Percentiles rank a stretch among this genome's conserved stretches.
Conservation (phyloP, 2,797 vertebrate genomes). For the Gymnodraco acuticeps region DNA sequence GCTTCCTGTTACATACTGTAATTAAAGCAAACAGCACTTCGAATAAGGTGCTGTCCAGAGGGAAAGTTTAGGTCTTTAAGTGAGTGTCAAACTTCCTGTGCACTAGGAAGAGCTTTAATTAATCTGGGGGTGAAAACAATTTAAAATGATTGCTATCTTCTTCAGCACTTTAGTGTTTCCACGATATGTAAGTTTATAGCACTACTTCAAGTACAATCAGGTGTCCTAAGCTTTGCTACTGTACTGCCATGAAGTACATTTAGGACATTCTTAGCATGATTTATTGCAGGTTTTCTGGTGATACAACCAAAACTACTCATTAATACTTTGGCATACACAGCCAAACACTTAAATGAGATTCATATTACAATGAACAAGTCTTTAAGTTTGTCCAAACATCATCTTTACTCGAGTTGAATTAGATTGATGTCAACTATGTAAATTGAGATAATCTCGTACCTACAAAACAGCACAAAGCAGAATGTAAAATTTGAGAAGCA, state of each 20-base stretch:
- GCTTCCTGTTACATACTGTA: conserved; percentile 63
- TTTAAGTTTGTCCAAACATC: conserved; percentile 44
- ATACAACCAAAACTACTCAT: background rate
- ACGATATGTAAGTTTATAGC: conserved; percentile 14
- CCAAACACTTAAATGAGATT: background rate
- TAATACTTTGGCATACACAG: background rate
- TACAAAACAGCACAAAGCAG: conserved; percentile 27
- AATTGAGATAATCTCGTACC: conserved; percentile 31
- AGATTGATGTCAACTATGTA: conserved; percentile 33
- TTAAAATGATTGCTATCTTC: conserved; percentile 24
- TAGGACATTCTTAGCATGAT: background rate
- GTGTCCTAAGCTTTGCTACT: background rate
- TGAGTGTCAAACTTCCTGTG: conserved; percentile 47
- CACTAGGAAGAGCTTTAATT: conserved; percentile 40
- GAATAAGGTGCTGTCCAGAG: conserved; percentile 46
- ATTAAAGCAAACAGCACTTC: conserved; percentile 60
- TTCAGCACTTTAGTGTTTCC: conserved; percentile 10
- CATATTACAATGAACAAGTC: conserved; percentile 15
- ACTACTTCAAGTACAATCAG: conserved; percentile 1
- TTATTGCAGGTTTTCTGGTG: no score
- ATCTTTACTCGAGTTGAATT: conserved; percentile 33
- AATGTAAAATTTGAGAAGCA: background rate
- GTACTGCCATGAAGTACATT: background rate
- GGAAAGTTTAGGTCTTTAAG: conserved; percentile 59
- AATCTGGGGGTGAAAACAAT: conserved; percentile 24